These are phyloP conservation scores for Rallus limicola DNA, from an alignment of 2,113 vertebrate species.

Conservation along the genomic window DNA sequence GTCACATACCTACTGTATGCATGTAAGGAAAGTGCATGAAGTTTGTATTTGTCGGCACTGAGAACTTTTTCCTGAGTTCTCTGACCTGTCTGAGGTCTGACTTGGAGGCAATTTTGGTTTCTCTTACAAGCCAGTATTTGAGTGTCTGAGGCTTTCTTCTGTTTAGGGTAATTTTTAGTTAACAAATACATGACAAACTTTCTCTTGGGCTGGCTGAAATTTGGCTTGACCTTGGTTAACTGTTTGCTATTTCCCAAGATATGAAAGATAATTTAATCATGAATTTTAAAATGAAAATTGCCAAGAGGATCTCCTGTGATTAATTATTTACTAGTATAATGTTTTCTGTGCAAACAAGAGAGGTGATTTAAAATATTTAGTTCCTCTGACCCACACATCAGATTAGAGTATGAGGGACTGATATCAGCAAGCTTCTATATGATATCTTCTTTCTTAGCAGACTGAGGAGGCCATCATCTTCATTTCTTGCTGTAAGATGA, in stretches of 20 bases:
- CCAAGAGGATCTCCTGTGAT: neutral
- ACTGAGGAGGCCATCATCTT: neutral
- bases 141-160: neutral
- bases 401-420: neutral
- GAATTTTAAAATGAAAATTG: conserved; percentile 2
- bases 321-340: conserved; percentile 19
- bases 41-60: neutral
- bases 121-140: neutral
- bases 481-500: neutral
- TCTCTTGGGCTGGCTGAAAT: neutral
- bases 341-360: neutral
- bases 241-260: neutral
- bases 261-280: neutral
- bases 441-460: neutral
- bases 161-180: neutral
- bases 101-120: neutral
- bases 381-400: neutral
- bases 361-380: neutral
- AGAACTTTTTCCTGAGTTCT: neutral
- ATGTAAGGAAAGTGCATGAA: neutral
- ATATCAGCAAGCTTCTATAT: neutral
- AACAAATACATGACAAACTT: neutral
- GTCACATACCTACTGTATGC: neutral
- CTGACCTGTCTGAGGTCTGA: neutral
- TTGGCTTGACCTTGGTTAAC: neutral